These are phyloP conservation scores for Pemphredon lugubris DNA, from an alignment of 2,888 invertebrate genomes.

Conservation along the genomic window DNA sequence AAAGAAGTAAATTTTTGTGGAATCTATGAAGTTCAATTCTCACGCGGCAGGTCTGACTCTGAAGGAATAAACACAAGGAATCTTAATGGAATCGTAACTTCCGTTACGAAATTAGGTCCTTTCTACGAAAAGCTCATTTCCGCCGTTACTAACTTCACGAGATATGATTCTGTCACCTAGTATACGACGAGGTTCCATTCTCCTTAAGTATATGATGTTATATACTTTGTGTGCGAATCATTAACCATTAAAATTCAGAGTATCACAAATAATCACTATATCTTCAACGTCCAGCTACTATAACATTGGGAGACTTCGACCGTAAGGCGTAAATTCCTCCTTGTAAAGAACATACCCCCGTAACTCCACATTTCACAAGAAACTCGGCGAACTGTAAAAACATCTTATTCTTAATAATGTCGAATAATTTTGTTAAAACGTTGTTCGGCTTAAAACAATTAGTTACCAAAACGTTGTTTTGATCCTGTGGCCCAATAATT, in stretches of 20 bases:
- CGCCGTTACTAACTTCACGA: too few species aligned
- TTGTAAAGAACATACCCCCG: constrained; percentile 92
- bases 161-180: too few species aligned
- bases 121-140: too few species aligned
- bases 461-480: constrained; percentile 88
- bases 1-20: too few species aligned
- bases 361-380: constrained; percentile 89
- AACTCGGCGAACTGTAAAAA: constrained; percentile 91
- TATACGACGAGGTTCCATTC: too few species aligned
- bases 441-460: background rate
- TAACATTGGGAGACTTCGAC: constrained; percentile 85
- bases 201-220: too few species aligned
- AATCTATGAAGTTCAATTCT: too few species aligned
- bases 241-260: background rate
- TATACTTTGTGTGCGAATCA: constrained; percentile 10
- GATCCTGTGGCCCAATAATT: constrained; percentile 90
- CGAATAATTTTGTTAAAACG: background rate
- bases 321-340: constrained; percentile 92
- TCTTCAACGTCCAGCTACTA: constrained; percentile 70
- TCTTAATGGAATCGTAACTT: too few species aligned
- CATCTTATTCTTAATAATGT: constrained; percentile 47
- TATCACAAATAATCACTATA: constrained; percentile 9
- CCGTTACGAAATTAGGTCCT: too few species aligned
- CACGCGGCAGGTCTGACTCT: too few species aligned
- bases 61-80: too few species aligned